Conservation (phyloP, 2,888 invertebrate genomes). For the Drosophila robusta region DNA sequence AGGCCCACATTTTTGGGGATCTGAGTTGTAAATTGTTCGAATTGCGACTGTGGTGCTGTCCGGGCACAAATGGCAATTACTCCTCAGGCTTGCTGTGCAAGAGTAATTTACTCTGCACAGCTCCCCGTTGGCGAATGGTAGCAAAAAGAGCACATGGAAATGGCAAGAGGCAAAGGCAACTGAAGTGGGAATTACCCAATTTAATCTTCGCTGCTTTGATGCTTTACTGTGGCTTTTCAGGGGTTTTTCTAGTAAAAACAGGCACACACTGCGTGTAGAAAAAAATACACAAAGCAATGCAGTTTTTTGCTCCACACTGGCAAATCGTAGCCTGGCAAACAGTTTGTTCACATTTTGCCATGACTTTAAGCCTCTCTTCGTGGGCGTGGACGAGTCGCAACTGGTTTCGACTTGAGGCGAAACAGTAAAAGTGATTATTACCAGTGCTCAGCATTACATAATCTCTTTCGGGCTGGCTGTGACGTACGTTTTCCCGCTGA, state of each 20-base stretch:
- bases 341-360: constrained; percentile 73
- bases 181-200: constrained; percentile 28
- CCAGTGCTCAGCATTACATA: constrained; percentile 71
- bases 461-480: constrained; percentile 51
- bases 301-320: neutral
- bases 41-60: constrained; percentile 8
- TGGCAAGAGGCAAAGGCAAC: neutral
- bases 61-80: constrained; percentile 33
- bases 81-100: neutral
- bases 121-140: neutral
- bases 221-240: neutral
- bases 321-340: constrained; percentile 5
- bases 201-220: neutral
- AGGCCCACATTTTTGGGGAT: constrained; percentile 15
- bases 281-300: neutral
- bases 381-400: constrained; percentile 63
- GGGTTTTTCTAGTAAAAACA: constrained; percentile 8
- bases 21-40: constrained; percentile 20
- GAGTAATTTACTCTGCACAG: constrained; percentile 12
- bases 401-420: constrained; percentile 47
- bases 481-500: constrained; percentile 74
- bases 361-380: constrained; percentile 53
- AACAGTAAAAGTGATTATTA: constrained; percentile 78
- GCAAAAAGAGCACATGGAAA: constrained; percentile 16
- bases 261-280: neutral